A percentile compares a stretch with the other conserved stretches of the same genome.
phyloP scores from a whole-genome alignment of 2,113 vertebrate genomes.

The Donacobius atricapilla region DNA sequence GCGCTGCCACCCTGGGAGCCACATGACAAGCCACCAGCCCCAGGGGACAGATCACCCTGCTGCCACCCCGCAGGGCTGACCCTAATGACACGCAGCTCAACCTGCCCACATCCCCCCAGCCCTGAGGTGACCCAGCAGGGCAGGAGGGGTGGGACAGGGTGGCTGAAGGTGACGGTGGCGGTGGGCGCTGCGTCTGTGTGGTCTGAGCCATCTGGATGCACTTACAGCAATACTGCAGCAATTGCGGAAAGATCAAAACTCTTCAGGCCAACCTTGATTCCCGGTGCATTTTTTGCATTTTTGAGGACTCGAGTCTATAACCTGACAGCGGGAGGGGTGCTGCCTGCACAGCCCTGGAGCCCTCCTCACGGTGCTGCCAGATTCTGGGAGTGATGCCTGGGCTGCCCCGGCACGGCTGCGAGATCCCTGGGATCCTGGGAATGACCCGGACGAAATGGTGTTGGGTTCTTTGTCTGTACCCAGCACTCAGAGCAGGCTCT shows the following conservation, averaged over 20 bases:
- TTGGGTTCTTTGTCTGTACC: background rate
- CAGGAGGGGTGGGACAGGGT: rapidly evolving
- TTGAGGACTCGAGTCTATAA: constrained; percentile 68
- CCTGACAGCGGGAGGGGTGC: background rate
- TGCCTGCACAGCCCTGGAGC: background rate
- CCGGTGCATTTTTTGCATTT: constrained; percentile 80
- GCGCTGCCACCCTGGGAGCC: background rate
- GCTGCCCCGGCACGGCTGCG: rapidly evolving
- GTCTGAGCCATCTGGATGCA: constrained; percentile 82
- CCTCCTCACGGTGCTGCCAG: background rate
- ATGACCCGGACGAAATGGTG: rapidly evolving
- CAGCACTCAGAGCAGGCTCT: background rate
- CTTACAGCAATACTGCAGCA: constrained; percentile 80
- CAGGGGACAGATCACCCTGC: background rate
- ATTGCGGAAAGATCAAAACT: constrained; percentile 77
- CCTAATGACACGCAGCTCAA: background rate
- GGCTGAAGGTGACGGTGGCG: background rate
- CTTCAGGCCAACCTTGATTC: constrained; percentile 76
- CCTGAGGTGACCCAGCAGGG: rapidly evolving
- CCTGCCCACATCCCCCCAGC: background rate
- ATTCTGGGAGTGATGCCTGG: rapidly evolving
- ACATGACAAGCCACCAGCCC: background rate
- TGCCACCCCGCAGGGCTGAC: background rate
- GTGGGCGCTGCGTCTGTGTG: constrained; percentile 65
- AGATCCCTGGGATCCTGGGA: background rate